These are phyloP conservation scores for Brachionus rubens DNA, from an alignment of 1,140 invertebrate genomes.

Conservation along the genomic window DNA sequence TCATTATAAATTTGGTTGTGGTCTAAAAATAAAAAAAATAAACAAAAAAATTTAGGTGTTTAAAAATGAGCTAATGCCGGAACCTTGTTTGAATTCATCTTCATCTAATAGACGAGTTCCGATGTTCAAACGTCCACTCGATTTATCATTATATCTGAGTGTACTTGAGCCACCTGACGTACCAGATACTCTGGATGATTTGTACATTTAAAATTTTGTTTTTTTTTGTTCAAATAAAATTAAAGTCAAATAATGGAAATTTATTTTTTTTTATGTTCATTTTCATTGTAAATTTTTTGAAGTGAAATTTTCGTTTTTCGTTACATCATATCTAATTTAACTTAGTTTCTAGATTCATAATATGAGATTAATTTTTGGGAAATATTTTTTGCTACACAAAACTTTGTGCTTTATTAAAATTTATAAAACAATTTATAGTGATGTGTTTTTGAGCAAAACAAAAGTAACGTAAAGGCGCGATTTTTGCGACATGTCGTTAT, in stretches of 20 bases:
- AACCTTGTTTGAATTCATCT: slow-evolving; percentile 44
- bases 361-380: too few species aligned
- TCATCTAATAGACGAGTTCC: slow-evolving; percentile 36
- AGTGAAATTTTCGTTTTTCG: too few species aligned
- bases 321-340: too few species aligned
- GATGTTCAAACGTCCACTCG: not conserved
- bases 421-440: too few species aligned
- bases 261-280: too few species aligned
- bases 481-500: too few species aligned
- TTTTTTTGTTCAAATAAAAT: not conserved
- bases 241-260: not conserved
- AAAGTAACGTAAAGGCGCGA: too few species aligned
- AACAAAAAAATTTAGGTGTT: not conserved
- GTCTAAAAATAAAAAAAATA: not conserved
- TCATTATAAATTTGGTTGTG: slow-evolving; percentile 21
- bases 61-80: not conserved
- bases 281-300: too few species aligned
- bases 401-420: too few species aligned
- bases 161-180: not conserved
- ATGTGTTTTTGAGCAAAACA: too few species aligned
- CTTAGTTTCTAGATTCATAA: too few species aligned
- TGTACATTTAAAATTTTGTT: slow-evolving; percentile 6
- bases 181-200: slow-evolving; percentile 22
- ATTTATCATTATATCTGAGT: not conserved
- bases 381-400: too few species aligned